phyloP scores from a whole-genome alignment of 2,113 vertebrate genomes.

The Solea senegalensis region DNA sequence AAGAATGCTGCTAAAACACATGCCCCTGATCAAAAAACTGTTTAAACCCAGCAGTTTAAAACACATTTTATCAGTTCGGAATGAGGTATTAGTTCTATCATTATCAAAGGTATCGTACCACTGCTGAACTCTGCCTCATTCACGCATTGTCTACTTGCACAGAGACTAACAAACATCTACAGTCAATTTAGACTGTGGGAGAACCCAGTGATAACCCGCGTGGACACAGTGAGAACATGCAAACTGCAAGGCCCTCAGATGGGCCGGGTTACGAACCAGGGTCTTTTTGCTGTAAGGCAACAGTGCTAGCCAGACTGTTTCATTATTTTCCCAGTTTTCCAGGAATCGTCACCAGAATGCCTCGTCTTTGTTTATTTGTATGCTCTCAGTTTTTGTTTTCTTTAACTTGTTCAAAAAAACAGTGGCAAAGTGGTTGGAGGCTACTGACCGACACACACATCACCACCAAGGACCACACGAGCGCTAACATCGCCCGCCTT shows the following conservation, averaged over 20 bases:
- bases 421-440: slow-evolving; percentile 21
- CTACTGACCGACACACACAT: slow-evolving; percentile 42
- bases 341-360: slow-evolving; percentile 16
- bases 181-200: no score
- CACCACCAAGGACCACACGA: slow-evolving; percentile 28
- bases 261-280: no score
- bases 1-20: no score
- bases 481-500: slow-evolving; percentile 39
- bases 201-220: no score
- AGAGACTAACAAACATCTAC: no score
- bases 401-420: slow-evolving; percentile 22
- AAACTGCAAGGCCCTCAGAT: no score
- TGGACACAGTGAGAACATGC: no score
- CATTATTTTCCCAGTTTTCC: slow-evolving; percentile 30
- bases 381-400: slow-evolving; percentile 22
- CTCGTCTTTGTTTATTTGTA: slow-evolving; percentile 15
- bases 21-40: no score
- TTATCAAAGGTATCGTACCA: slow-evolving; percentile 13
- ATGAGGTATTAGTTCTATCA: slow-evolving; percentile 5
- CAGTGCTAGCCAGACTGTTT: no score
- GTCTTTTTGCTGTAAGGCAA: no score
- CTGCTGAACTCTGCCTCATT: slow-evolving; percentile 12
- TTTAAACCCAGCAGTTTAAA: no score
- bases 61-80: background rate
- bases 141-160: no score